phyloP scores from a whole-genome alignment of 2,888 invertebrate species.

The Cantharis rustica region DNA sequence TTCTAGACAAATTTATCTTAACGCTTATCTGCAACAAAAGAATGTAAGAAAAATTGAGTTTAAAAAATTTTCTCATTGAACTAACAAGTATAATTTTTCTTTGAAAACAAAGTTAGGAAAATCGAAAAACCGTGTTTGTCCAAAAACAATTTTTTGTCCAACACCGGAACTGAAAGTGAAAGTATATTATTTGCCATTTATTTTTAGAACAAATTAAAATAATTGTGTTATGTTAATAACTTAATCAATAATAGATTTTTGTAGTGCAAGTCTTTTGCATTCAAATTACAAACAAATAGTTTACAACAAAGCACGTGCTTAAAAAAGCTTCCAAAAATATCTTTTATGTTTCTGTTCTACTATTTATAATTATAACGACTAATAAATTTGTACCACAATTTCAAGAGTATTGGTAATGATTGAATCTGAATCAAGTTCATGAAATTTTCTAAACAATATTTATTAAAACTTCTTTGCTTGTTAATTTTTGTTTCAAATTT shows the following conservation, averaged over 20 bases:
- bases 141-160: neutral
- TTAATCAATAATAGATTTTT: neutral
- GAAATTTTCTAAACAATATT: neutral
- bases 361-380: constrained; percentile 40
- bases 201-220: neutral
- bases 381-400: neutral
- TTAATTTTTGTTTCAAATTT: too few relatives aligned
- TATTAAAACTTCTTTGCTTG: neutral
- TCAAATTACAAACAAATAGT: neutral
- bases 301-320: neutral
- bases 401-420: neutral
- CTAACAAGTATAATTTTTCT: neutral
- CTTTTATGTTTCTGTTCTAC: neutral
- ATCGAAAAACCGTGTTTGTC: neutral
- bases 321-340: neutral
- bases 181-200: neutral
- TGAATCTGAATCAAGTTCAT: neutral
- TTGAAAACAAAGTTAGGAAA: neutral
- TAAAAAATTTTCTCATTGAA: neutral
- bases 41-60: neutral
- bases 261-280: neutral
- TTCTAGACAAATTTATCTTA: neutral
- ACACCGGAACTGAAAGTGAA: neutral
- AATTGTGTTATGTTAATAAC: neutral
- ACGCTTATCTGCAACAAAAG: neutral